Conservation (phyloP, 2,113 vertebrate species). For the Empidonax traillii region DNA sequence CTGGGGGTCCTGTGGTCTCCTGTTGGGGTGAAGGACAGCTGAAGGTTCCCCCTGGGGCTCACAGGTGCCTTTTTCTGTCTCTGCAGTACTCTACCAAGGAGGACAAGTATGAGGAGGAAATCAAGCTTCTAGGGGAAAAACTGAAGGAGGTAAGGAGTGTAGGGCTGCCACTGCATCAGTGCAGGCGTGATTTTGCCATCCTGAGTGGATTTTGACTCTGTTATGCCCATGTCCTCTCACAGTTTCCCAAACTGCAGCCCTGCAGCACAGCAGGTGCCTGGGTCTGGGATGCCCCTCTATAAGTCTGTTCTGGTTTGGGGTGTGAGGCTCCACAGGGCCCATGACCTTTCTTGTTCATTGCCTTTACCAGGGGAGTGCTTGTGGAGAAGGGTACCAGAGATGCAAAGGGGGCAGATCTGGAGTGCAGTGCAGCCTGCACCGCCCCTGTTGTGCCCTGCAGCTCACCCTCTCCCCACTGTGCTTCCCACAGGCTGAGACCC, state of each 20-base stretch:
- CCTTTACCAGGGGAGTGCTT: background rate
- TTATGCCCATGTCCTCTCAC: background rate
- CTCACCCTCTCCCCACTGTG: background rate
- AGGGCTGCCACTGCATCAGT: too few relatives aligned
- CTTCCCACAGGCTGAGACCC: slow-evolving; percentile 87
- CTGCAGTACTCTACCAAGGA: slow-evolving; percentile 94
- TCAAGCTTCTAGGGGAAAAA: slow-evolving; percentile 93
- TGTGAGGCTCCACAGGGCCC: background rate
- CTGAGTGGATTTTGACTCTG: background rate
- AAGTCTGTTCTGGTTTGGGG: background rate
- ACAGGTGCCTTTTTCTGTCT: background rate
- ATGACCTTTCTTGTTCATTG: background rate
- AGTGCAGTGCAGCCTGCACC: background rate
- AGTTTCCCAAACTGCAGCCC: background rate
- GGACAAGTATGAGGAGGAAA: slow-evolving; percentile 96
- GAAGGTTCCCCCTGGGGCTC: background rate
- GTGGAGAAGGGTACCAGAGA: background rate
- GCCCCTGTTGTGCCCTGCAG: fast-evolving
- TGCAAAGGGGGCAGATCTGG: background rate
- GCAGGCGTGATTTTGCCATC: background rate
- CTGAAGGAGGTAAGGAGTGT: slow-evolving; percentile 88
- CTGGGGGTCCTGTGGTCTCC: background rate
- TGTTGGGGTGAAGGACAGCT: background rate
- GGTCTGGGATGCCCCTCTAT: background rate
- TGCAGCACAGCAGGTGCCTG: background rate